Conservation (phyloP, 2,797 vertebrate genomes). For the Etheostoma nigrum region DNA sequence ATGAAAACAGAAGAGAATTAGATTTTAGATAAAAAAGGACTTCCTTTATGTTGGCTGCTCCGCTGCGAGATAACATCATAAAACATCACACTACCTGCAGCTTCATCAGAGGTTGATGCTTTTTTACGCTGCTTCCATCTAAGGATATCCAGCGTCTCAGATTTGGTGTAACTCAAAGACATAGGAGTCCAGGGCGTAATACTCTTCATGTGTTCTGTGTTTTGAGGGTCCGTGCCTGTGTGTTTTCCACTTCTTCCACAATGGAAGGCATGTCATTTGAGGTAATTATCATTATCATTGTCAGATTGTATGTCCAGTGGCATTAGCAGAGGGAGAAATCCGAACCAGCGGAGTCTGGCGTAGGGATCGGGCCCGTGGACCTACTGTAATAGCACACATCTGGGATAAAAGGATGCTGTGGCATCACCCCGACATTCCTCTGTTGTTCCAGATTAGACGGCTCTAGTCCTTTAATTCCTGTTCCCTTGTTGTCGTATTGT, state of each 20-base stretch:
- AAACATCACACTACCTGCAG: slow-evolving; percentile 33
- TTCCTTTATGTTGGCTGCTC: slow-evolving; percentile 31
- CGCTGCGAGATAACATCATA: slow-evolving; percentile 40
- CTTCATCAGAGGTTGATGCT: not conserved
- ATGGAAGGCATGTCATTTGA: slow-evolving; percentile 70
- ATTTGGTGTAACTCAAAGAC: not conserved
- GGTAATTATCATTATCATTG: slow-evolving; percentile 78
- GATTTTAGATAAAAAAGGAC: slow-evolving; percentile 21
- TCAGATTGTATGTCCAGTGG: slow-evolving; percentile 75
- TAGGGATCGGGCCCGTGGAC: slow-evolving; percentile 38
- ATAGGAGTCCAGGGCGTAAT: not conserved
- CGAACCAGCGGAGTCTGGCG: slow-evolving; percentile 57
- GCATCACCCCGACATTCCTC: slow-evolving; percentile 71
- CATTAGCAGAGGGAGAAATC: slow-evolving; percentile 65
- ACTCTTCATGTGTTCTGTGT: slow-evolving; percentile 37
- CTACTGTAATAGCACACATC: slow-evolving; percentile 71
- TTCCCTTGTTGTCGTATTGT: slow-evolving; percentile 64
- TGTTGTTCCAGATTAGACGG: slow-evolving; percentile 65
- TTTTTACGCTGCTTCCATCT: slow-evolving; percentile 13
- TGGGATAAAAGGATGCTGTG: slow-evolving; percentile 71
- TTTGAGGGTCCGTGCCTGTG: slow-evolving; percentile 14
- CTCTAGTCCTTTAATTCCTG: slow-evolving; percentile 64
- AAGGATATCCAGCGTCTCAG: slow-evolving; percentile 11
- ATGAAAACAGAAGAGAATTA: not conserved
- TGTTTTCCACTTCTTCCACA: slow-evolving; percentile 44